phyloP scores from a whole-genome alignment of 2,113 vertebrate species.

The Myiozetetes cayanensis region DNA sequence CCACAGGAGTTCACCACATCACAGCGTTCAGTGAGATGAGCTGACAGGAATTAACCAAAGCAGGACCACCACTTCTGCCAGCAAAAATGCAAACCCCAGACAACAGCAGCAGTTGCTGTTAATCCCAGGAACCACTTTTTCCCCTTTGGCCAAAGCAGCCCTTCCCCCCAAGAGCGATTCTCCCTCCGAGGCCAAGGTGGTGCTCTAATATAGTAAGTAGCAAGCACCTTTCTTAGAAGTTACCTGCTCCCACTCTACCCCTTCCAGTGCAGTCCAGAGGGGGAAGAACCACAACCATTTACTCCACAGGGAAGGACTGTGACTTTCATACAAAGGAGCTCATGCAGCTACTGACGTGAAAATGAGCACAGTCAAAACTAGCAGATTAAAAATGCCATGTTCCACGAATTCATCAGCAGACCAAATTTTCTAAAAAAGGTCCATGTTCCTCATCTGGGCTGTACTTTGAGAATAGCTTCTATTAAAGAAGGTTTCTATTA shows the following conservation, averaged over 20 bases:
- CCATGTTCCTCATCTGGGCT: rapidly evolving
- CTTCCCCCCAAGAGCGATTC: slow-evolving; percentile 21
- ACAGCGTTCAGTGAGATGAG: neutral
- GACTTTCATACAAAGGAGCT: neutral
- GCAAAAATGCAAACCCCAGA: slow-evolving; percentile 4
- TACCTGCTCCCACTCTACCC: neutral
- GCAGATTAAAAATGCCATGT: neutral
- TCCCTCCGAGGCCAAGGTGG: slow-evolving; percentile 24
- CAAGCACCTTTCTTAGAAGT: neutral
- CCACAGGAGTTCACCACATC: neutral
- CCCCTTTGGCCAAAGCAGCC: neutral
- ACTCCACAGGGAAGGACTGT: neutral
- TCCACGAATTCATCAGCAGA: neutral
- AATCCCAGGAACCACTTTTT: neutral
- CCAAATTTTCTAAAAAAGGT: neutral
- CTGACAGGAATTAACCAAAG: slow-evolving; percentile 12
- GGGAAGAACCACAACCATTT: neutral
- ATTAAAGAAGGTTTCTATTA: neutral
- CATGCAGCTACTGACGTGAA: rapidly evolving
- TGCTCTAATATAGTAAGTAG: slow-evolving; percentile 32
- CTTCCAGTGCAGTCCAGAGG: neutral
- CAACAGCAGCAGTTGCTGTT: neutral
- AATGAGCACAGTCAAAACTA: neutral
- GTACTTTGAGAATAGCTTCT: neutral
- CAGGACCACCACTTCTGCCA: neutral